Percentiles rank a stretch among this genome's conserved stretches.
Conservation (phyloP, 2,888 invertebrate genomes). For the Alcis repandata region DNA sequence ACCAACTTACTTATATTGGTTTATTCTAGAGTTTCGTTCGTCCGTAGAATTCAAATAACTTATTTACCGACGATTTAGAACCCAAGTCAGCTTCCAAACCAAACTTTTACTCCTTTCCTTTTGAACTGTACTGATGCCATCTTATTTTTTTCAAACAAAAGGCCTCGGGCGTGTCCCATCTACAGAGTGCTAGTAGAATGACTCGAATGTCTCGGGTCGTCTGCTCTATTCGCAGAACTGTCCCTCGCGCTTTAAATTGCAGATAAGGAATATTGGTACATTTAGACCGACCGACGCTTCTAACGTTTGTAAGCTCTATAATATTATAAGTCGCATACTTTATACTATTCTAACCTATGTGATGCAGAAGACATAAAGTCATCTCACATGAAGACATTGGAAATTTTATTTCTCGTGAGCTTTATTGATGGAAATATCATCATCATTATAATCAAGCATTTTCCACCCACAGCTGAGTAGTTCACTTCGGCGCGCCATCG, state of each 20-base stretch:
- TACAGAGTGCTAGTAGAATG: conserved; percentile 21
- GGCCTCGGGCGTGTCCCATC: conserved; percentile 4
- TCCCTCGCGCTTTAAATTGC: conserved; percentile 43
- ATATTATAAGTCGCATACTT: too few relatives aligned
- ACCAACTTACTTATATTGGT: too few relatives aligned
- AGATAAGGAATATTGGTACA: conserved; percentile 16
- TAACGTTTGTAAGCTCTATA: too few relatives aligned
- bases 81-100: neutral
- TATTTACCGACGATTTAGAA: neutral
- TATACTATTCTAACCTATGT: too few relatives aligned
- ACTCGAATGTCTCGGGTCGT: conserved; percentile 43
- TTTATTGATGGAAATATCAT: too few relatives aligned
- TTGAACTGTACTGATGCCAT: conserved; percentile 10
- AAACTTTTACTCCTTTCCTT: conserved; percentile 4
- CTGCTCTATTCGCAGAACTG: conserved; percentile 48
- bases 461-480: too few relatives aligned
- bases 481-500: too few relatives aligned
- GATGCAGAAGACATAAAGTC: too few relatives aligned
- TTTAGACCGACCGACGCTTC: conserved; percentile 3
- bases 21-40: neutral
- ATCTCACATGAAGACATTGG: too few relatives aligned
- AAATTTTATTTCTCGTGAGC: too few relatives aligned
- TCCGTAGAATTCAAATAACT: conserved; percentile 3
- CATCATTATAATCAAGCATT: too few relatives aligned
- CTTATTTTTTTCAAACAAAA: conserved; percentile 14